Percentiles rank a stretch among this genome's conserved stretches.
phyloP scores from a whole-genome alignment of 2,113 vertebrate species.

The Oriolus oriolus region DNA sequence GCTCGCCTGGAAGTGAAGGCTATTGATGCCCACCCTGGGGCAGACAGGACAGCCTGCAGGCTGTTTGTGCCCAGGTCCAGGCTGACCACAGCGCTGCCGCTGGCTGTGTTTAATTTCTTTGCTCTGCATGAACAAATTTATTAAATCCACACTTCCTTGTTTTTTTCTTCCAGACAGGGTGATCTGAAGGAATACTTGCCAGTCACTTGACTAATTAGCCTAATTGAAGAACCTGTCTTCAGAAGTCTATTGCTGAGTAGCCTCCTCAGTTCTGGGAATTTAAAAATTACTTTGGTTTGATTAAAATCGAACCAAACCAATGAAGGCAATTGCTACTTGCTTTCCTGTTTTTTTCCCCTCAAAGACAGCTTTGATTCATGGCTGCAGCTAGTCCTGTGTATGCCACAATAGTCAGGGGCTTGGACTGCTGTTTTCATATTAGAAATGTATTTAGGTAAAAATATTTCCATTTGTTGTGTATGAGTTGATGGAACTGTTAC shows the following conservation, averaged over 20 bases:
- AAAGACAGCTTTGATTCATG: not conserved
- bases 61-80: not conserved
- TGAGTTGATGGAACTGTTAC: not conserved
- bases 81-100: not conserved
- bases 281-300: not conserved
- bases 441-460: not conserved
- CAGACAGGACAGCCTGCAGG: not conserved
- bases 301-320: not conserved
- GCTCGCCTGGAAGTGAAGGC: rapidly evolving
- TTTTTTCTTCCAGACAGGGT: not conserved
- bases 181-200: not conserved
- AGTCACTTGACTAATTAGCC: not conserved
- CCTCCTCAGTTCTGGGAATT: not conserved
- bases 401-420: not conserved
- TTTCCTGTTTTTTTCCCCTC: not conserved
- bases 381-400: not conserved
- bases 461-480: not conserved
- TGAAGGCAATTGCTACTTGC: not conserved
- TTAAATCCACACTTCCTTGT: not conserved
- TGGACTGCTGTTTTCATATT: not conserved
- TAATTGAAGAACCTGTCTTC: not conserved
- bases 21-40: not conserved
- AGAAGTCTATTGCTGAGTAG: not conserved
- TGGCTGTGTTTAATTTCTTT: not conserved
- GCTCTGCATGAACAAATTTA: not conserved